Percentiles rank a stretch among this genome's conserved stretches.
phyloP scores from a whole-genome alignment of 2,888 invertebrate species.

The Papilio protenor region DNA sequence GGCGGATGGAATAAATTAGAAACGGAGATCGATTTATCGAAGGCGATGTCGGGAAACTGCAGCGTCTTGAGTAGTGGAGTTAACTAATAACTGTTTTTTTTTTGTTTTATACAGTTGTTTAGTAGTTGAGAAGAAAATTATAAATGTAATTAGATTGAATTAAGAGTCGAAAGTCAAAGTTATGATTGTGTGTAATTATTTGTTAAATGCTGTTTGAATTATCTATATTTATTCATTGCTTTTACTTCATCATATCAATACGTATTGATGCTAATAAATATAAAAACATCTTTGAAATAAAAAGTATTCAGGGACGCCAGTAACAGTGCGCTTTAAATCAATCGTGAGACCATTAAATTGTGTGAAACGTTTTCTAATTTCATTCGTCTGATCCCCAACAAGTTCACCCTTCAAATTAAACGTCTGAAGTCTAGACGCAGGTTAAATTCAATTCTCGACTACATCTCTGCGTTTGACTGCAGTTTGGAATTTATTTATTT shows the following conservation, averaged over 20 bases:
- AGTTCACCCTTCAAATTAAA: neutral
- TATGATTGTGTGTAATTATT: too few species aligned
- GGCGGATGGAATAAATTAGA: conserved; percentile 10
- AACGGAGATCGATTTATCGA: conserved; percentile 10
- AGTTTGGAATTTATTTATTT: neutral
- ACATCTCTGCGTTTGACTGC: neutral
- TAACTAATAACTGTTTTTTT: neutral
- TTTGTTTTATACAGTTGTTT: neutral
- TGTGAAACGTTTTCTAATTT: neutral
- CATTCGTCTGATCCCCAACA: neutral
- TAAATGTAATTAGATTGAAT: neutral
- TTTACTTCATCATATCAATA: too few species aligned
- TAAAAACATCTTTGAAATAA: too few species aligned
- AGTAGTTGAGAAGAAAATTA: neutral
- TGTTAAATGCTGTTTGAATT: too few species aligned
- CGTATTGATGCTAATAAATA: too few species aligned
- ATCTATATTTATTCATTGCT: too few species aligned
- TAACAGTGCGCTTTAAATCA: neutral
- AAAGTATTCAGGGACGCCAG: too few species aligned
- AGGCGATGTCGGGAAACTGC: neutral
- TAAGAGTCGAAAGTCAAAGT: too few species aligned
- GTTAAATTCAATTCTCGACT: neutral
- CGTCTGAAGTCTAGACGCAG: conserved; percentile 7
- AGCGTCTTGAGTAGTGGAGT: neutral
- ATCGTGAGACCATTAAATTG: conserved; percentile 5